phyloP scores from a whole-genome alignment of 2,113 vertebrate species.

The Limnothrissa miodon region DNA sequence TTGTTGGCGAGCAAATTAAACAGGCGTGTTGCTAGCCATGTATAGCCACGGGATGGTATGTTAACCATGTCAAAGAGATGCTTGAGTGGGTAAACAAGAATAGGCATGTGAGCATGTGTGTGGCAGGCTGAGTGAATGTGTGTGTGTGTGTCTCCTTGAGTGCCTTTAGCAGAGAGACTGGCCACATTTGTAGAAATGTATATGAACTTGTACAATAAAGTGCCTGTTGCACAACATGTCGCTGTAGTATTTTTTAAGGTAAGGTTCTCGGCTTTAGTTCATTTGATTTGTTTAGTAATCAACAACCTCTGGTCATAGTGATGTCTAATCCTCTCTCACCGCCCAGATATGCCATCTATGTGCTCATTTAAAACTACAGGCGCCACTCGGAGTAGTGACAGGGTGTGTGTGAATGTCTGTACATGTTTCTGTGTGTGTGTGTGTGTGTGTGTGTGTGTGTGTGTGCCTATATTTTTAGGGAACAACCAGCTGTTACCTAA shows the following conservation, averaged over 20 bases:
- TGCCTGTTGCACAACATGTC: background rate
- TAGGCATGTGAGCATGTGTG: constrained; percentile 49
- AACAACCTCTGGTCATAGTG: constrained; percentile 55
- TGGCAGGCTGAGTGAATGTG: background rate
- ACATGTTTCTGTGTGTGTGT: background rate
- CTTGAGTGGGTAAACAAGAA: constrained; percentile 12
- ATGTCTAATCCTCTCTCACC: constrained; percentile 68
- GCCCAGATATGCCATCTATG: constrained; percentile 67
- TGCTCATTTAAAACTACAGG: constrained; percentile 63
- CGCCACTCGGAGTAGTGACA: constrained; percentile 65
- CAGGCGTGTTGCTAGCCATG: constrained; percentile 5
- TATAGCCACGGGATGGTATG: background rate
- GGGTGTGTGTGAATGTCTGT: constrained; percentile 9
- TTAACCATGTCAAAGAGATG: constrained; percentile 19
- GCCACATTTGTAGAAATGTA: background rate
- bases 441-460: background rate
- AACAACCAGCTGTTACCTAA: constrained; percentile 68
- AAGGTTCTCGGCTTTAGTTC: background rate
- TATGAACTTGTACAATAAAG: background rate
- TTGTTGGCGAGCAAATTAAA: constrained; percentile 13
- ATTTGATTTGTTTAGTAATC: constrained; percentile 65
- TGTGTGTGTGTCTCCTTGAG: background rate
- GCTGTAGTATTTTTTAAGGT: background rate
- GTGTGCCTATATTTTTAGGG: constrained; percentile 68
- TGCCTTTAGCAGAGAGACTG: background rate